phyloP scores from a whole-genome alignment of 2,797 vertebrate genomes.

The Enteromius paludinosus region DNA sequence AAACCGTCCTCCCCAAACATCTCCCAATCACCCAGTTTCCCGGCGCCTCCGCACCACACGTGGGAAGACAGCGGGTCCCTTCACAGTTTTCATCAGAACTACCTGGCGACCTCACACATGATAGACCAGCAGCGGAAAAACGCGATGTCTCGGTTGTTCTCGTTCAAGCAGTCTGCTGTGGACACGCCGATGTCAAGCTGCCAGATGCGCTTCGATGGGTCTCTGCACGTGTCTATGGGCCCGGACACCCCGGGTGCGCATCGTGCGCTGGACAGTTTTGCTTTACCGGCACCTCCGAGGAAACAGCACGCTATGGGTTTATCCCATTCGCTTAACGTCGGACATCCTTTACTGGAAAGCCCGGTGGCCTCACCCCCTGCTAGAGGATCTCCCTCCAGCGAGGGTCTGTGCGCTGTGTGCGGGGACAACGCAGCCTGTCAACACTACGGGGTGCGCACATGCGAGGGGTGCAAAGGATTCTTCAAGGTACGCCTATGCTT shows the following conservation, averaged over 20 bases:
- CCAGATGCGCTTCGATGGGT: conserved; percentile 92
- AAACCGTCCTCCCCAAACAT: conserved; percentile 86
- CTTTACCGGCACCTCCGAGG: conserved; percentile 80
- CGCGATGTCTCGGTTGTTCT: conserved; percentile 90
- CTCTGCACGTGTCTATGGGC: conserved; percentile 87
- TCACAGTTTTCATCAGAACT: conserved; percentile 91
- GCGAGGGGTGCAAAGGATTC: conserved; percentile 96
- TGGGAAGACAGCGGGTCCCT: conserved; percentile 92
- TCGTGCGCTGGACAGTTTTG: conserved; percentile 82
- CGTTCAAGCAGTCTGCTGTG: conserved; percentile 89
- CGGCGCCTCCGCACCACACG: conserved; percentile 82
- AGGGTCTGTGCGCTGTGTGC: conserved; percentile 94
- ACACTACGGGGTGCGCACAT: conserved; percentile 95
- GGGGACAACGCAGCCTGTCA: conserved; percentile 97
- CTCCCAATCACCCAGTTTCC: conserved; percentile 82
- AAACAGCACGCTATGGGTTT: conserved; percentile 87
- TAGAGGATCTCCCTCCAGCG: conserved; percentile 84
- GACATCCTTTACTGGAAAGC: conserved; percentile 88
- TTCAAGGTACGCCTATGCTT: conserved; percentile 83
- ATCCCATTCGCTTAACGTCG: conserved; percentile 84
- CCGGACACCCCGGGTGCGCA: conserved; percentile 81
- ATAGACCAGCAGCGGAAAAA: conserved; percentile 85
- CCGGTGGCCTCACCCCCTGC: conserved; percentile 81
- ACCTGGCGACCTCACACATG: conserved; percentile 89
- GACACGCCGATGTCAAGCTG: conserved; percentile 85